phyloP scores from a whole-genome alignment of 2,888 invertebrate genomes.

The Arge pagana region DNA sequence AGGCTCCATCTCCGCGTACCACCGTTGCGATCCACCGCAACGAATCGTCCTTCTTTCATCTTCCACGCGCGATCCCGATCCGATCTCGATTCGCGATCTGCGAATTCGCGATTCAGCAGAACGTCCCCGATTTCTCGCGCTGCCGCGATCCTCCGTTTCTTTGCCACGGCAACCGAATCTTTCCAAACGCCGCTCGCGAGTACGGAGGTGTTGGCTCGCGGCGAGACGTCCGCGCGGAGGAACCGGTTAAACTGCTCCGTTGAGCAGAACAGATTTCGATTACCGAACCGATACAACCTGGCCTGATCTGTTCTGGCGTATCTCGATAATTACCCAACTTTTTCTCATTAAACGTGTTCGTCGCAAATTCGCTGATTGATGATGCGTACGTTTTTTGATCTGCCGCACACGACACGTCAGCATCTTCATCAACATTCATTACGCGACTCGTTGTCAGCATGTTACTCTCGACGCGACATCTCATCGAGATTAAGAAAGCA shows the following conservation, averaged over 20 bases:
- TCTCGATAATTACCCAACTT: conserved; percentile 14
- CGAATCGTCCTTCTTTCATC: not conserved
- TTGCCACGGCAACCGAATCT: too few species aligned
- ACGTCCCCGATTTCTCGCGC: not conserved
- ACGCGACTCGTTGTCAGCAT: too few species aligned
- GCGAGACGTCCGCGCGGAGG: too few species aligned
- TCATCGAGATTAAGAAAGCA: too few species aligned
- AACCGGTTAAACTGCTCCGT: too few species aligned
- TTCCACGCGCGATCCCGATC: not conserved
- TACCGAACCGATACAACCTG: conserved; percentile 11
- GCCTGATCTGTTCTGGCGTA: conserved; percentile 2
- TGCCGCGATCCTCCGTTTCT: too few species aligned
- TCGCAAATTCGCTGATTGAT: not conserved
- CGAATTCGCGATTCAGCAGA: conserved; percentile 1
- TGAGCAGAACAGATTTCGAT: conserved; percentile 4
- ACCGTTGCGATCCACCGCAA: not conserved
- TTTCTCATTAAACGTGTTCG: conserved; percentile 8
- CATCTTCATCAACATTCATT: too few species aligned
- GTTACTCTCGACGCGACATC: too few species aligned
- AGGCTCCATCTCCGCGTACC: not conserved
- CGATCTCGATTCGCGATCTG: conserved; percentile 4
- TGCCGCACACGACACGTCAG: too few species aligned
- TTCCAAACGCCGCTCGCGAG: too few species aligned
- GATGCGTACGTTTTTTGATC: too few species aligned
- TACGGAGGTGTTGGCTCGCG: too few species aligned